phyloP scores from a whole-genome alignment of 2,888 invertebrate species.

The Scrobipalpa costella region DNA sequence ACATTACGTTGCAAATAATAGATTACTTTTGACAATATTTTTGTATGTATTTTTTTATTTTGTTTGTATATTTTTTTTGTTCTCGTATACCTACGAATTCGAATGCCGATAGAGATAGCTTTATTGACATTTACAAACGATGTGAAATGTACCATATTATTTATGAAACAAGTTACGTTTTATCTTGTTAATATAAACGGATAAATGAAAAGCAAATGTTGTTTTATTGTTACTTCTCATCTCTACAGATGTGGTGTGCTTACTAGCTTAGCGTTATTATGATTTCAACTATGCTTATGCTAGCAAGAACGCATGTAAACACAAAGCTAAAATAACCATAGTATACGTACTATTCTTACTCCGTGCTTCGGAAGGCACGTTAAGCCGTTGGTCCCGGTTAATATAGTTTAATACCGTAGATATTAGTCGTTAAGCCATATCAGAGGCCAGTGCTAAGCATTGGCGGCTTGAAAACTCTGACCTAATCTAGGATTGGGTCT shows the following conservation, averaged over 20 bases:
- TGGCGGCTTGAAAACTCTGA: too few species aligned
- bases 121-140: constrained; percentile 1
- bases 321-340: too few species aligned
- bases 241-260: not conserved
- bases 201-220: constrained; percentile 40
- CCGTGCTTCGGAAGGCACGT: too few species aligned
- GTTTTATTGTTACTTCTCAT: constrained; percentile 17
- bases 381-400: too few species aligned
- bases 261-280: too few species aligned
- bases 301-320: too few species aligned
- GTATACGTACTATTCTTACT: too few species aligned
- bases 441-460: too few species aligned
- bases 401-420: too few species aligned
- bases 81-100: not conserved
- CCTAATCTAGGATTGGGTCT: too few species aligned
- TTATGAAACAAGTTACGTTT: constrained; percentile 53
- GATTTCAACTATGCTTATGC: too few species aligned
- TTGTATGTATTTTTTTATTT: not conserved
- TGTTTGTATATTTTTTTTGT: not conserved
- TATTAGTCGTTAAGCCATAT: too few species aligned
- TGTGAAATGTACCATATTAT: constrained; percentile 43
- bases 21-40: constrained; percentile 1
- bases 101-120: not conserved
- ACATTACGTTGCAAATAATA: not conserved
- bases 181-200: constrained; percentile 58